Evolutionary conservation across 30 jellyfish, hydroid and myxozoan species (phyloP), one percentile per base, ranked within the genome.

Genomic region (Aurelia sp.): DNA sequence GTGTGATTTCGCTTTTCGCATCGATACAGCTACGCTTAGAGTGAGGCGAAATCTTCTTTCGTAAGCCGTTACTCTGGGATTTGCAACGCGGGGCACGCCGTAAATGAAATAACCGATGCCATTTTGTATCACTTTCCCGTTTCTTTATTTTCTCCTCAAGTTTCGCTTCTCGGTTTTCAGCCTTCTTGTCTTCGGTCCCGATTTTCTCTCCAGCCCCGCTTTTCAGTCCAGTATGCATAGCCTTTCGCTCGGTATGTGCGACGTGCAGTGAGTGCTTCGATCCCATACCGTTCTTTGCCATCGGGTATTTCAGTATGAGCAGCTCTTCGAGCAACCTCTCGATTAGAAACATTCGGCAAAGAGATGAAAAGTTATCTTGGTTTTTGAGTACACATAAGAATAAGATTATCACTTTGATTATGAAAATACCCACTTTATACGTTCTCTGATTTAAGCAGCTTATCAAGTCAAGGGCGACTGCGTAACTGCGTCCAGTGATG

Each of bases 311-410:
- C 20, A 62, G 27, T 17, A 41, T 21, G 22, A n/a, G 22, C 24
- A 15, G 66, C 59, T 61, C 78, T 22, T 79, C 78, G 44, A 79
- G 16, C 57, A 63, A 0, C 31, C 81, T 44, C 51, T 79, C 78
- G 51, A 63, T 69, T 13, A 19, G 68, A 64, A 79, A 63, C 89
- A 79, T 79, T 79, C 89, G 89, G 89, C 48, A 47, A n/a, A 48
- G 74, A 79, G 65, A 65, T 30, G 5, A 44, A 44, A 63, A 41
- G 52, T 30, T 62, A 11, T 19, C 63, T 59, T 21, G 5, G 89
- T 15, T 74, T 20, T 40, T 8, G 13, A 40, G 41, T 47, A 50
- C 27, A 18, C 64, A 64, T 40, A 35, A 12, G 13, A 44, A 13
- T 21, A 44, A 12, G 59, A 44, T 52, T 19, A 55, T 9, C 68